Evolutionary conservation across 2,113 vertebrate genomes (phyloP), one percentile per base, ranked within the genome.

Genomic region (Pseudolaguvia tuberculata): DNA sequence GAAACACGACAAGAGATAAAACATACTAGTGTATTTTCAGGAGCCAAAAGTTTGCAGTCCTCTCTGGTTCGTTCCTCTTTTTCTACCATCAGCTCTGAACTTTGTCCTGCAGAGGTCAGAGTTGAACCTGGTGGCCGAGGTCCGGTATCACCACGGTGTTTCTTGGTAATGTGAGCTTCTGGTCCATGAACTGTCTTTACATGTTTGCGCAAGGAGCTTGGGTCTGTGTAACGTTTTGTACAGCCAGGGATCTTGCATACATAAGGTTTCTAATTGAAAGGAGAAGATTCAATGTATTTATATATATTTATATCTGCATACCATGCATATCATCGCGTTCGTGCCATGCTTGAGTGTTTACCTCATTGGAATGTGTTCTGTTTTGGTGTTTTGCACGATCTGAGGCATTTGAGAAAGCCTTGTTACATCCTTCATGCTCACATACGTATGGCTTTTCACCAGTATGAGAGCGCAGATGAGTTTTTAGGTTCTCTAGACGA

Each of bases 371-470:
- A 87, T 99, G 96, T 72, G 96, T 99, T 79, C 95, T 89, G 86
- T 98, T 99, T 75, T 99, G 96, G 77, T 99, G 96, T 86, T 99
- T 99, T 86, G 96, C 96, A 0, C 96, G 90, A 87, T 99, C 96
- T 0, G 96, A 98, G 53, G 96, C 96, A 0, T 99, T 99, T 84
- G 96, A 98, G 80, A 99, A 99, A 78, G 96, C 96, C 63, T 99
- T 99, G 82, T 94, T 99, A 88, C 96, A 98, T 48, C 95, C 95
- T 84, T 98, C 95, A 0, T 98, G 96, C 74, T 99, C 96, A 20
- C 96, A 99, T 79, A 96, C 95, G 0, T 99, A 98, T 0, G 96
- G 96, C 52, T 99, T 99, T 84, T 98, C 96, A 0, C 96, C 96
- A 0, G 96, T 98, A 86, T 99, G 96, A 0, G 96, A 98, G 70